Evolutionary conservation across 2,888 invertebrate species (phyloP).

Genomic region (Diabrotica balteata): DNA sequence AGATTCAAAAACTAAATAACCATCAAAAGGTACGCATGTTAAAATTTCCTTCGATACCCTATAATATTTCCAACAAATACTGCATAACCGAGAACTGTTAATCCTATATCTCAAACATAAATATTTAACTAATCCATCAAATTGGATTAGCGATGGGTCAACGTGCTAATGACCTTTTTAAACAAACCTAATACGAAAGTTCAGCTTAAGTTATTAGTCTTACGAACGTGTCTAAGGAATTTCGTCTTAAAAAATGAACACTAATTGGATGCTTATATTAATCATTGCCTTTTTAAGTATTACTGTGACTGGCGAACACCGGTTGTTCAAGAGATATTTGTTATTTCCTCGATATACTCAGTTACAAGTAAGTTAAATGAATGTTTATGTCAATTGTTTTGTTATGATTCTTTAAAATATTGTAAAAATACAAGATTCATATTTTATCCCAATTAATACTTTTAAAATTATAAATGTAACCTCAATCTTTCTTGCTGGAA

Average conservation of each 20-base stretch:
- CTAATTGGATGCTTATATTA: not conserved
- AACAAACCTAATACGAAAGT: not conserved
- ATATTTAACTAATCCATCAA: not conserved
- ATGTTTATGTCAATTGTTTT: not conserved
- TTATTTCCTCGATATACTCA: slow-evolving; percentile 39
- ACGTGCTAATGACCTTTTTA: not conserved
- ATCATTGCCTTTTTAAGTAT: slow-evolving; percentile 1
- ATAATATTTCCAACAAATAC: not conserved
- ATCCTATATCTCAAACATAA: not conserved
- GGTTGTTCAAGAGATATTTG: slow-evolving; percentile 33
- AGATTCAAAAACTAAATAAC: too few relatives aligned
- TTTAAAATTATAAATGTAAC: too few relatives aligned
- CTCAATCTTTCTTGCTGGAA: too few relatives aligned
- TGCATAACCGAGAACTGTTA: not conserved
- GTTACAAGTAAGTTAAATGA: slow-evolving; percentile 34
- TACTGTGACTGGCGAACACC: slow-evolving; percentile 12
- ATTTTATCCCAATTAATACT: too few relatives aligned
- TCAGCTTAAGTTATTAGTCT: not conserved
- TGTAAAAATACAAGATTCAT: too few relatives aligned
- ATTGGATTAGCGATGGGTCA: not conserved
- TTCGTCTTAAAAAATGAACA: not conserved
- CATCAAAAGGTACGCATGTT: too few relatives aligned
- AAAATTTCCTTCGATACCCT: too few relatives aligned
- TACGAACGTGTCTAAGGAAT: not conserved
- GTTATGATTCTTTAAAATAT: too few relatives aligned